Base-by-base conservation (phyloP, 2,797 vertebrate genomes). In the Hippoglossus hippoglossus region DNA sequence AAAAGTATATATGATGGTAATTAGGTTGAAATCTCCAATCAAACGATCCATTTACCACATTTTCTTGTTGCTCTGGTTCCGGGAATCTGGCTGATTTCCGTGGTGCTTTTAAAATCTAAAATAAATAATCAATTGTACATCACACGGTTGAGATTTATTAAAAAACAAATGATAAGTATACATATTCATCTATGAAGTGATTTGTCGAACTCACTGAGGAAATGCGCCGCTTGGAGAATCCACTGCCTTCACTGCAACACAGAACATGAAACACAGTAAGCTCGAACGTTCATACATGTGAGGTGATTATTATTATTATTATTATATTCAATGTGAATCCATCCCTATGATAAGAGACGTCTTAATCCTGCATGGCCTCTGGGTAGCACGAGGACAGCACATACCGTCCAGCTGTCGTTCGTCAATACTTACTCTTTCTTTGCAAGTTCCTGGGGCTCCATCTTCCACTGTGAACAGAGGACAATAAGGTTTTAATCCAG, bases 31-130 rank as follows among this genome's bases (percentile, higher is more conserved):
- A 58, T 46, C 15, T 52, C 2, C 49, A 46, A 54, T 31, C 15
- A 47, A 59, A 0, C 3, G 12, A 47, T 52, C 2, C 4, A 50
- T 53, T 83, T 75, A 94, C 94, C 92, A 79, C 73, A 57, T 75
- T 74, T 75, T 94, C 91, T 63, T 93, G 91, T 75, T 91, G 85
- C 26, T 92, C 88, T 25, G 63, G 47, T 16, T 86, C 91, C 46
- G 74, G 25, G 3, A 77, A 64, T 67, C 36, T 82, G 25, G 81
- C 56, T 9, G 94, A 94, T 73, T 85, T 92, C 50, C 90, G 86
- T 16, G 94, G 84, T 26, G 85, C 91, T 86, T 95, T 95, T 71
- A 95, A 90, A 85, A 95, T 95, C 95, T 95, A 71, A 62, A 77
- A n/a, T 3, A 21, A 82, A 64, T 13, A 1, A 65, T 3, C 31